Percentiles rank a stretch among this genome's conserved stretches.
Conservation (phyloP, 2,797 vertebrate species). For the Cynopterus sphinx region DNA sequence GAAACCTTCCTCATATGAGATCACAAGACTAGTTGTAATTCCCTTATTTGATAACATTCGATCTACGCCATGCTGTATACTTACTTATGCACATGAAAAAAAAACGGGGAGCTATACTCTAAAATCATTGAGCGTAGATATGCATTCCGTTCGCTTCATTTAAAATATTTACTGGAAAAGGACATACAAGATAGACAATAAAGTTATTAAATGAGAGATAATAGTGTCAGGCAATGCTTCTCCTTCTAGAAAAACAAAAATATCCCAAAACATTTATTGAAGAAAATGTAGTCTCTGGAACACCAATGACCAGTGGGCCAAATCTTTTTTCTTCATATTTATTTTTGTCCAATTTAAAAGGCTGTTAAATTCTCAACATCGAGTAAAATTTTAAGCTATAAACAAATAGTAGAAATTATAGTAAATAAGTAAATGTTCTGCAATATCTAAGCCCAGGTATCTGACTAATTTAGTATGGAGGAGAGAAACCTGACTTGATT, state of each 20-base stretch:
- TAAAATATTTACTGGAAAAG: not conserved
- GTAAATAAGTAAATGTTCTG: not conserved
- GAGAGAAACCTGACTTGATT: not conserved
- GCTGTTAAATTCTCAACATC: not conserved
- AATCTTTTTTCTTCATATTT: not conserved
- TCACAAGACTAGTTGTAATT: not conserved
- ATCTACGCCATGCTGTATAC: not conserved
- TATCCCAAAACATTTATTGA: not conserved
- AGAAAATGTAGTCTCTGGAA: not conserved
- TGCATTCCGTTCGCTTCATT: not conserved
- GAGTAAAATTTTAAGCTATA: not conserved
- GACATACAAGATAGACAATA: not conserved
- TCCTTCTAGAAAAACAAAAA: constrained; percentile 1
- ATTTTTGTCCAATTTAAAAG: not conserved
- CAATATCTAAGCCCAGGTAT: not conserved
- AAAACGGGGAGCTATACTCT: not conserved
- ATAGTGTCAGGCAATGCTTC: not conserved
- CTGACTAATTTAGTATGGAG: not conserved
- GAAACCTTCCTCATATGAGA: not conserved
- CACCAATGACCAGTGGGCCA: not conserved
- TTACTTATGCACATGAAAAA: not conserved
- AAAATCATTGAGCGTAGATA: not conserved
- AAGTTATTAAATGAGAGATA: not conserved
- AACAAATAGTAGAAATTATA: not conserved
- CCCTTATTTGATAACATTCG: not conserved